Percentiles rank a stretch among this genome's conserved stretches.
Evolutionary conservation across 2,113 vertebrate genomes (phyloP).

Genomic region (Psephotus haematonotus): DNA sequence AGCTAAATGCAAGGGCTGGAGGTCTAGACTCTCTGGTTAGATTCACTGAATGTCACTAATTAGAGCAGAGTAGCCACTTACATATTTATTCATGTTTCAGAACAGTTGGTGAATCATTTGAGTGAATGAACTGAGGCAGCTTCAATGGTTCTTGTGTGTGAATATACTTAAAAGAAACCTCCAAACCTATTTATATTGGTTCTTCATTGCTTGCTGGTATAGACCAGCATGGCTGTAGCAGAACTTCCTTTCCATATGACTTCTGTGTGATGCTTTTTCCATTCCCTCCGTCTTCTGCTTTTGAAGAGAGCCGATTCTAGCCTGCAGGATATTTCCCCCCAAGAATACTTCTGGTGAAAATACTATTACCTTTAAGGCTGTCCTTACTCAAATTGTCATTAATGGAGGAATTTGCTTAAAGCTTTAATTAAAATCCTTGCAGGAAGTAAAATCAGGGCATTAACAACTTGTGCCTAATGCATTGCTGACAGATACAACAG

Average conservation of each 20-base stretch:
- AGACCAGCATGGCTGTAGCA: background rate
- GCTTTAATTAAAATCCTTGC: background rate
- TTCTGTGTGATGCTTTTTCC: background rate
- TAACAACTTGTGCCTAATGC: background rate
- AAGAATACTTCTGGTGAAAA: background rate
- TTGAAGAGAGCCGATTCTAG: background rate
- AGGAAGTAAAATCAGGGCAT: background rate
- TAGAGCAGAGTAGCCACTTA: slow-evolving; percentile 43
- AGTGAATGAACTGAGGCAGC: slow-evolving; percentile 12
- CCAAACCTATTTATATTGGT: background rate
- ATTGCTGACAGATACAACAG: background rate
- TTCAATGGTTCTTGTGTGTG: background rate
- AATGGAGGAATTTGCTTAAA: background rate
- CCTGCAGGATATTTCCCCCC: background rate
- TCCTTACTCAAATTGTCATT: background rate
- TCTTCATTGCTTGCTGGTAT: background rate
- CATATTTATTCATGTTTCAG: slow-evolving; percentile 51
- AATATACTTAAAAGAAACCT: background rate
- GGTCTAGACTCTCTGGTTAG: slow-evolving; percentile 3
- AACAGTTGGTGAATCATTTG: slow-evolving; percentile 43
- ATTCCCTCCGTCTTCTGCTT: background rate
- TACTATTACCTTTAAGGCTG: background rate
- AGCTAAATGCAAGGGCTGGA: slow-evolving; percentile 40
- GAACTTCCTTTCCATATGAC: background rate
- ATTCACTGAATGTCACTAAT: slow-evolving; percentile 61